Conservation (phyloP, 2,888 invertebrate genomes). For the Ormyrus pomaceus region DNA sequence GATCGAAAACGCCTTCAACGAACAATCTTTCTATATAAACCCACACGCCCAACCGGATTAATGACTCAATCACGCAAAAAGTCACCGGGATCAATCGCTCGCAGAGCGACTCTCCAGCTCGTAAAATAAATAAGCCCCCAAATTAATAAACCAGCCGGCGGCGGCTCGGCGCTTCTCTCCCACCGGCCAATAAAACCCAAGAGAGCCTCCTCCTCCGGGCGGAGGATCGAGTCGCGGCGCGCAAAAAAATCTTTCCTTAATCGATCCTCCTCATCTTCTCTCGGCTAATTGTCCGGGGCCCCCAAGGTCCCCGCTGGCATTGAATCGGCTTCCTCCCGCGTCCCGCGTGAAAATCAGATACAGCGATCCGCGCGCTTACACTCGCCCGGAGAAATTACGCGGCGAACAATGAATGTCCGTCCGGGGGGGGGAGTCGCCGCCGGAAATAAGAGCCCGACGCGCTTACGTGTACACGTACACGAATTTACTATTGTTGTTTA, state of each 20-base stretch:
- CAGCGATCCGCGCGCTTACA: not conserved
- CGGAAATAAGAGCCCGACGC: slow-evolving; percentile 73
- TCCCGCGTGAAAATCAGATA: slow-evolving; percentile 4
- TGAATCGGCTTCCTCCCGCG: not conserved
- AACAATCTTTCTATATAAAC: too few relatives aligned
- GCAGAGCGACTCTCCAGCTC: too few relatives aligned
- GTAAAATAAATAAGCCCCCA: too few relatives aligned
- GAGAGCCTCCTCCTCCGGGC: too few relatives aligned
- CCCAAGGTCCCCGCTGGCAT: not conserved
- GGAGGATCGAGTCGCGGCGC: too few relatives aligned
- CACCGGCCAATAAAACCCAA: too few relatives aligned
- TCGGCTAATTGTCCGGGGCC: not conserved
- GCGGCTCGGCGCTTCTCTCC: too few relatives aligned
- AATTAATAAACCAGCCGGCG: too few relatives aligned
- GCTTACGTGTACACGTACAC: slow-evolving; percentile 57
- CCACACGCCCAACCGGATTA: too few relatives aligned
- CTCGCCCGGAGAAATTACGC: not conserved
- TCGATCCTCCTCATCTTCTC: not conserved
- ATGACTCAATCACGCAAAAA: too few relatives aligned
- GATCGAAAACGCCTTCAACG: too few relatives aligned
- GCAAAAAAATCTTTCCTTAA: slow-evolving; percentile 14
- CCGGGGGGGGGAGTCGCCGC: slow-evolving; percentile 55
- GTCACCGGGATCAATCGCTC: too few relatives aligned
- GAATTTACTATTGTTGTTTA: slow-evolving; percentile 74
- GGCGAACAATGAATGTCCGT: slow-evolving; percentile 51